Percentiles rank a stretch among this genome's conserved stretches.
These are phyloP conservation scores for Cylas formicarius DNA, from an alignment of 1,140 invertebrate species.

Conservation along the genomic window DNA sequence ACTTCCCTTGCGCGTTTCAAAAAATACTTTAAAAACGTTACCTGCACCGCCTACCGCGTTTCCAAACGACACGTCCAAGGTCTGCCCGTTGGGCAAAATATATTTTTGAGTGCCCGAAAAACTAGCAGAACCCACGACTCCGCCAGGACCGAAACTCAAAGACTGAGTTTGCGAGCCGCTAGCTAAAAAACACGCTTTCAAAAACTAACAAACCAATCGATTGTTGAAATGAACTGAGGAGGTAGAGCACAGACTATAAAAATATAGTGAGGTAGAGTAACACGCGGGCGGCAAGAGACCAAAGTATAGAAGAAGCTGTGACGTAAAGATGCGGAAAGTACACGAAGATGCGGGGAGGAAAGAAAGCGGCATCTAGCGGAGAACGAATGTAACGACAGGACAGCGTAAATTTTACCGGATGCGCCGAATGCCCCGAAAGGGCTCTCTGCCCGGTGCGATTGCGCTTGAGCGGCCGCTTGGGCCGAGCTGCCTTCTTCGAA, in stretches of 20 bases:
- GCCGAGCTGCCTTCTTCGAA: background rate
- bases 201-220: too few relatives aligned
- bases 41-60: constrained; percentile 8
- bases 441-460: constrained; percentile 12
- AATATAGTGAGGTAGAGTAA: too few relatives aligned
- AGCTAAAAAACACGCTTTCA: background rate
- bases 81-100: constrained; percentile 14
- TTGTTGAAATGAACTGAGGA: too few relatives aligned
- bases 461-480: constrained; percentile 9
- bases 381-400: too few relatives aligned
- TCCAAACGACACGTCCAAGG: constrained; percentile 13
- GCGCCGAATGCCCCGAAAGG: constrained; percentile 15
- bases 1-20: too few relatives aligned
- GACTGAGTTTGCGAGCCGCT: constrained; percentile 12
- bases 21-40: too few relatives aligned
- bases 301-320: too few relatives aligned
- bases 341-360: too few relatives aligned
- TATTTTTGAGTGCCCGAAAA: constrained; percentile 14
- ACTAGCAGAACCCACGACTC: constrained; percentile 8
- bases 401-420: constrained; percentile 17
- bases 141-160: constrained; percentile 11
- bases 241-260: too few relatives aligned
- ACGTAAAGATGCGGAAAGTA: too few relatives aligned
- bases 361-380: too few relatives aligned
- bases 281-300: too few relatives aligned